A percentile compares a stretch with the other conserved stretches of the same genome.
phyloP scores from a whole-genome alignment of 2,113 vertebrate species.

The Thymallus thymallus region DNA sequence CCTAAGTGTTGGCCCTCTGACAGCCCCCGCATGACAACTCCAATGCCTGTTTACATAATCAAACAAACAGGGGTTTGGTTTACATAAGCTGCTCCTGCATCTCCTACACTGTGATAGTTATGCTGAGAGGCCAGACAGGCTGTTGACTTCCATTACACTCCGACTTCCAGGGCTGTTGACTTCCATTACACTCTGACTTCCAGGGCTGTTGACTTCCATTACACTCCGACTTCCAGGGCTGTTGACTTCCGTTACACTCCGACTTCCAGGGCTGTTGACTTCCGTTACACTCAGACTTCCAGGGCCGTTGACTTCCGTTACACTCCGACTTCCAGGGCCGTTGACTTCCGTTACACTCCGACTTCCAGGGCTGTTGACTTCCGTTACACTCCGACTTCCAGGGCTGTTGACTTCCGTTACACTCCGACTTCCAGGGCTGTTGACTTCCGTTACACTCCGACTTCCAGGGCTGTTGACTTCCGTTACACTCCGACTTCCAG shows the following conservation, averaged over 20 bases:
- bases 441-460: no score
- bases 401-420: no score
- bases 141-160: no score
- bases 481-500: background rate
- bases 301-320: no score
- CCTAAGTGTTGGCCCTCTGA: background rate
- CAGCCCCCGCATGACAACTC: background rate
- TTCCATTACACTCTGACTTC: no score
- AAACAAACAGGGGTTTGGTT: background rate
- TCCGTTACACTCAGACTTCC: no score
- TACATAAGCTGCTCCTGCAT: background rate
- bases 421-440: background rate
- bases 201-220: no score
- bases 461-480: no score
- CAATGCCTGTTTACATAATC: background rate
- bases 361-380: background rate
- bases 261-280: background rate
- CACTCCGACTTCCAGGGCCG: no score
- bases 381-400: no score
- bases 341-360: no score
- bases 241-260: no score
- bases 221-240: background rate
- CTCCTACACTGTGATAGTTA: conserved; percentile 2
- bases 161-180: background rate
- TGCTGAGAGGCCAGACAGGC: background rate